A percentile compares a stretch with the other conserved stretches of the same genome.
These are phyloP conservation scores for Campoletis raptor DNA, from an alignment of 2,888 invertebrate species.

Conservation along the genomic window DNA sequence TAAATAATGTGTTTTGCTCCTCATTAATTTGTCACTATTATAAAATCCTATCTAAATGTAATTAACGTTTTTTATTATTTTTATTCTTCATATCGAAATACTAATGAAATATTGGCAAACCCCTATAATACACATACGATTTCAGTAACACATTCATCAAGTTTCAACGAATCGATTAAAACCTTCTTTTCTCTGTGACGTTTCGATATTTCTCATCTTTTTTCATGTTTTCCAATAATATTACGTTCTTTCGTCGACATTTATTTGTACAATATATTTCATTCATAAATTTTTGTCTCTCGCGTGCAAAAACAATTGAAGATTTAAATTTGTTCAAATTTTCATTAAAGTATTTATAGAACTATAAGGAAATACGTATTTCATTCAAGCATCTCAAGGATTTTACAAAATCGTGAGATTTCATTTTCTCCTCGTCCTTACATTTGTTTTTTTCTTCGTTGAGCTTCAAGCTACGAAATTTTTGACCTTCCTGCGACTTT, in stretches of 20 bases:
- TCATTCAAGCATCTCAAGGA: conserved; percentile 47
- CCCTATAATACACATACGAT: conserved; percentile 52
- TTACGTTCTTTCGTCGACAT: conserved; percentile 38
- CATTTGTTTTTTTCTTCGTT: neutral
- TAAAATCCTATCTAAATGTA: conserved; percentile 72
- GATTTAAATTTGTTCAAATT: conserved; percentile 34
- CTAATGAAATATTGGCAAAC: conserved; percentile 64
- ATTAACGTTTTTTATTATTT: conserved; percentile 44
- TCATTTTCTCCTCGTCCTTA: neutral
- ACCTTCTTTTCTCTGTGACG: conserved; percentile 20
- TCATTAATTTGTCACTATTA: conserved; percentile 69
- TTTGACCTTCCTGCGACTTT: neutral
- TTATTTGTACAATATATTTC: conserved; percentile 62
- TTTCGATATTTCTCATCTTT: conserved; percentile 8
- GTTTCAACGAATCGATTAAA: conserved; percentile 32
- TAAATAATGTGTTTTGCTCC: conserved; percentile 67
- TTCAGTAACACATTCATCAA: conserved; percentile 32
- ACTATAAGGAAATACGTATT: conserved; percentile 36
- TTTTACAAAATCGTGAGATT: conserved; percentile 8
- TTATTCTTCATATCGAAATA: conserved; percentile 54
- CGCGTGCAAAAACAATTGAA: conserved; percentile 56
- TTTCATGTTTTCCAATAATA: neutral
- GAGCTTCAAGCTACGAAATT: conserved; percentile 1
- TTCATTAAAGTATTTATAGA: neutral
- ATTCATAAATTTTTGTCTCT: conserved; percentile 48